Conservation (phyloP, 2,888 invertebrate species). For the Punctoribates punctum region DNA sequence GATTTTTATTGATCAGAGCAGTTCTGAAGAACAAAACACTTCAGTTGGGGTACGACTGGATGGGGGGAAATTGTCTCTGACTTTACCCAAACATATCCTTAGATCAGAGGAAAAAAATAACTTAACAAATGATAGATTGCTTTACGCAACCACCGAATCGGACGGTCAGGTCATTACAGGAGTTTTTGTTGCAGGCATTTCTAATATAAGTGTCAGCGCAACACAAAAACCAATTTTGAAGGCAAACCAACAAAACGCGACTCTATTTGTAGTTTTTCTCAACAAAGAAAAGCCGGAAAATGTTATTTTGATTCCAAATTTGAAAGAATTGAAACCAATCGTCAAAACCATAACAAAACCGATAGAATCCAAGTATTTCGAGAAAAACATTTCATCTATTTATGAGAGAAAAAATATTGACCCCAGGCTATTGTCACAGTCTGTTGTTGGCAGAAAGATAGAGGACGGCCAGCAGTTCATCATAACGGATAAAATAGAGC, state of each 20-base stretch:
- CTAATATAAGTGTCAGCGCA: slow-evolving; percentile 20
- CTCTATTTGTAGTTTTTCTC: neutral
- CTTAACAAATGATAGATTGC: slow-evolving; percentile 15
- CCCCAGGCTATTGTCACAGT: neutral
- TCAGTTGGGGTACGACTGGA: neutral
- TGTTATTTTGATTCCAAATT: neutral
- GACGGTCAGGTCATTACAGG: slow-evolving; percentile 38
- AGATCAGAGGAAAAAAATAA: neutral
- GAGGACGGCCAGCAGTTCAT: slow-evolving; percentile 44
- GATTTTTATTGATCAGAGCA: neutral
- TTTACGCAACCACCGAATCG: slow-evolving; percentile 16
- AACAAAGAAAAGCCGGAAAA: slow-evolving; percentile 20
- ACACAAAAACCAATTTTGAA: neutral
- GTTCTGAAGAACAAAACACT: neutral
- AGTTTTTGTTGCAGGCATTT: slow-evolving; percentile 30
- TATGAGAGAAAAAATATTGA: slow-evolving; percentile 4
- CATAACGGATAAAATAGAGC: slow-evolving; percentile 37
- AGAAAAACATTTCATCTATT: neutral
- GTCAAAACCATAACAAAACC: neutral
- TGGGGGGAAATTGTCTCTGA: slow-evolving; percentile 2
- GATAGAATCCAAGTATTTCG: neutral
- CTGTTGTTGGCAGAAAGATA: slow-evolving; percentile 42
- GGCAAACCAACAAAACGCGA: neutral
- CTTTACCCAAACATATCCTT: neutral
- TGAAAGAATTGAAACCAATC: neutral